Percentiles rank a stretch among this genome's conserved stretches.
phyloP scores from a whole-genome alignment of 2,113 vertebrate species.

The Heterochromis multidens region DNA sequence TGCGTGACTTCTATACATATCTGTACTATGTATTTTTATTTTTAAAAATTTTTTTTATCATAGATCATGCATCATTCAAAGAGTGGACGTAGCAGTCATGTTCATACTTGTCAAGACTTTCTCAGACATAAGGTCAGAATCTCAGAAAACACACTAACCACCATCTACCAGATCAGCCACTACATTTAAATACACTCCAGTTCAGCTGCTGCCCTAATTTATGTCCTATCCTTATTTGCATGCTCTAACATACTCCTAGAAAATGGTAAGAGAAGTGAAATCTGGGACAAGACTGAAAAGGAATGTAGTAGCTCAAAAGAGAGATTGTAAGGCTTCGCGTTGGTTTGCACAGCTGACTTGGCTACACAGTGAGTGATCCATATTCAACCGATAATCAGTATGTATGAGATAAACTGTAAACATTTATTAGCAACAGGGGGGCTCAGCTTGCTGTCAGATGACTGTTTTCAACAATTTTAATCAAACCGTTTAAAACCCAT shows the following conservation, averaged over 20 bases:
- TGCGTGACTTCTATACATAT: background rate
- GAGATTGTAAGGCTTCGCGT: background rate
- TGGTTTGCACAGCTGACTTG: background rate
- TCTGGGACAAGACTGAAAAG: constrained; percentile 17
- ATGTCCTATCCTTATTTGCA: constrained; percentile 27
- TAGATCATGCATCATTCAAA: background rate
- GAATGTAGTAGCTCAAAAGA: background rate
- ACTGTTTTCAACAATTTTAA: background rate
- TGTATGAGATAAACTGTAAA: background rate
- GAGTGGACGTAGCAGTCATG: background rate
- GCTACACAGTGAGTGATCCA: background rate
- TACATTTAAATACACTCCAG: background rate
- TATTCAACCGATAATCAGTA: background rate
- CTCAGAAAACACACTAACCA: background rate
- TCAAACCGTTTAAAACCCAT: background rate
- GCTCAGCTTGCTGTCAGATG: background rate
- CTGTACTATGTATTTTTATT: background rate
- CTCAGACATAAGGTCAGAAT: background rate
- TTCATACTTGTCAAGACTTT: background rate
- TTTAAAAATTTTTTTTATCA: background rate
- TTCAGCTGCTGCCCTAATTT: constrained; percentile 23
- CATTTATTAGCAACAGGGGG: background rate
- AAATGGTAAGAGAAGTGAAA: constrained; percentile 3
- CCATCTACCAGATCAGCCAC: background rate
- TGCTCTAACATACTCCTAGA: constrained; percentile 1